These are phyloP conservation scores for Danaus plexippus DNA, from an alignment of 1,140 invertebrate genomes.

Conservation along the genomic window DNA sequence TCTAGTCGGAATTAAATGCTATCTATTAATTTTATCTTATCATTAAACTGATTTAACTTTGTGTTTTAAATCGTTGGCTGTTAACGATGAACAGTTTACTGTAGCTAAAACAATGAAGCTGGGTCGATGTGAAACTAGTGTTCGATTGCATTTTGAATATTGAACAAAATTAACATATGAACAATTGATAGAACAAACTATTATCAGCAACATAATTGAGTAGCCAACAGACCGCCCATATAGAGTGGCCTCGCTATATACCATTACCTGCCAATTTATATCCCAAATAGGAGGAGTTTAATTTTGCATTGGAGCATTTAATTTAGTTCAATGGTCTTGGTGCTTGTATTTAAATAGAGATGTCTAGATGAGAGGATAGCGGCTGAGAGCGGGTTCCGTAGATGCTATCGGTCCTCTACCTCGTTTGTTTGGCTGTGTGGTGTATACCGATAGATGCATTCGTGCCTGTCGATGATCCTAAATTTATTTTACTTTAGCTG, in stretches of 20 bases:
- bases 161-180: slow-evolving; percentile 18
- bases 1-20: too few relatives aligned
- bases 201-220: slow-evolving; percentile 20
- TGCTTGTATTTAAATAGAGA: slow-evolving; percentile 58
- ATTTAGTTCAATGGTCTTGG: slow-evolving; percentile 43
- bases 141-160: too few relatives aligned
- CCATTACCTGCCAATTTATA: slow-evolving; percentile 28
- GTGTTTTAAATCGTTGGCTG: too few relatives aligned
- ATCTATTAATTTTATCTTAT: too few relatives aligned
- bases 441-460: slow-evolving; percentile 14
- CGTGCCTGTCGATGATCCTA: slow-evolving; percentile 10
- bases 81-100: too few relatives aligned
- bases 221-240: slow-evolving; percentile 16
- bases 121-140: too few relatives aligned
- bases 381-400: slow-evolving; percentile 29
- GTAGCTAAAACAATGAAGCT: too few relatives aligned
- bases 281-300: slow-evolving; percentile 32
- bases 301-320: slow-evolving; percentile 42
- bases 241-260: slow-evolving; percentile 13
- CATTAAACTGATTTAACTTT: too few relatives aligned
- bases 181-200: slow-evolving; percentile 17
- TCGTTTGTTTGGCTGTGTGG: slow-evolving; percentile 35
- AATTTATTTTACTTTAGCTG: slow-evolving; percentile 3
- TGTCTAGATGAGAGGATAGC: slow-evolving; percentile 52
- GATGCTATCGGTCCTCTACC: slow-evolving; percentile 42